These are phyloP conservation scores for Steromphala cineraria DNA, from an alignment of 2,888 invertebrate species.

Conservation along the genomic window DNA sequence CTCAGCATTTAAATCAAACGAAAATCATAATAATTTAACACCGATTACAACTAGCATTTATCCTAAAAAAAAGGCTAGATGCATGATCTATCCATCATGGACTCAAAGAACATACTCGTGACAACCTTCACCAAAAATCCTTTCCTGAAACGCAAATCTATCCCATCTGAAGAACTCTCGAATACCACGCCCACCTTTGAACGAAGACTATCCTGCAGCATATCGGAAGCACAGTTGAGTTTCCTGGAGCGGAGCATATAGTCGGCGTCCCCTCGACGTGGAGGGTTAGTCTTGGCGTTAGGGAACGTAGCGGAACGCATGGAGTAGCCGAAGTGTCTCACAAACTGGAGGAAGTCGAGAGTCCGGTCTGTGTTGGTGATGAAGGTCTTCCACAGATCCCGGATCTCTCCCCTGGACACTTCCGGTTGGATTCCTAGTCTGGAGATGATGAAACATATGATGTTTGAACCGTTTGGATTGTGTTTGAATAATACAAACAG, in stretches of 20 bases:
- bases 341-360: slow-evolving; percentile 71
- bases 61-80: no score
- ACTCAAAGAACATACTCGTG: no score
- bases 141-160: no score
- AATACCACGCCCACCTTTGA: slow-evolving; percentile 64
- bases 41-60: no score
- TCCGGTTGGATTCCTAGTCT: slow-evolving; percentile 65
- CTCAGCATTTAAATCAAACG: no score
- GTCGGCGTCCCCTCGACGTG: slow-evolving; percentile 73
- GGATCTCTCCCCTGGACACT: slow-evolving; percentile 72
- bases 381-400: slow-evolving; percentile 74
- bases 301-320: slow-evolving; percentile 72
- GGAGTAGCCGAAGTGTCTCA: slow-evolving; percentile 74
- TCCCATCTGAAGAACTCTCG: no score
- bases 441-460: neutral
- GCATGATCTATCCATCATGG: no score
- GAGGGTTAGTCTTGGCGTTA: slow-evolving; percentile 74
- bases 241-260: slow-evolving; percentile 73
- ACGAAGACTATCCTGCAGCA: slow-evolving; percentile 72
- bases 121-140: no score
- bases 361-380: slow-evolving; percentile 73
- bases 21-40: no score
- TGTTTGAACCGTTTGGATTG: neutral
- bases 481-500: no score
- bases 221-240: slow-evolving; percentile 73